Conservation (phyloP, 2,888 invertebrate species). For the Brenthis daphne region DNA sequence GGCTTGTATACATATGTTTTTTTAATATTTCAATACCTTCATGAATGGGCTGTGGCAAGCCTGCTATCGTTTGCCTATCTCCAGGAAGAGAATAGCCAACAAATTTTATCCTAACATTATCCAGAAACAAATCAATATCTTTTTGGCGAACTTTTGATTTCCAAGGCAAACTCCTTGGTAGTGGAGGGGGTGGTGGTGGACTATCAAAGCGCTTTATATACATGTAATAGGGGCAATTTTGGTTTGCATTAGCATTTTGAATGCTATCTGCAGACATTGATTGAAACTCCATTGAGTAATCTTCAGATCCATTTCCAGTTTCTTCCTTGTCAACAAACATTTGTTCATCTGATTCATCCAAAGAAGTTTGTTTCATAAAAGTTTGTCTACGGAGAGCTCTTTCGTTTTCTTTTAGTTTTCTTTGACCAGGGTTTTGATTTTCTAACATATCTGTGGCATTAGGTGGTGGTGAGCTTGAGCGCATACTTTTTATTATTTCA, state of each 20-base stretch:
- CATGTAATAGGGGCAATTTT: slow-evolving; percentile 70
- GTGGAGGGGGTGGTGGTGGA: slow-evolving; percentile 73
- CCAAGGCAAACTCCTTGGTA: slow-evolving; percentile 92
- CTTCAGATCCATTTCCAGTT: slow-evolving; percentile 83
- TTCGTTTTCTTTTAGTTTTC: slow-evolving; percentile 77
- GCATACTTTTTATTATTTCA: slow-evolving; percentile 95
- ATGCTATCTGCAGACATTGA: slow-evolving; percentile 69
- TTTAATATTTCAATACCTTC: slow-evolving; percentile 96
- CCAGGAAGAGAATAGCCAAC: slow-evolving; percentile 95
- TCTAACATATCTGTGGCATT: slow-evolving; percentile 95
- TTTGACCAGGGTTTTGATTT: slow-evolving; percentile 90
- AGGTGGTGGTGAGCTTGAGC: slow-evolving; percentile 96
- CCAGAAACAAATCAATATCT: slow-evolving; percentile 96
- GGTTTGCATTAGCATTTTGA: slow-evolving; percentile 64
- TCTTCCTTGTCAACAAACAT: slow-evolving; percentile 88
- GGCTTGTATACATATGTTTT: slow-evolving; percentile 95
- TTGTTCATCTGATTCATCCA: slow-evolving; percentile 90
- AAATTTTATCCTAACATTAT: slow-evolving; percentile 96
- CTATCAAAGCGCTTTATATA: slow-evolving; percentile 74
- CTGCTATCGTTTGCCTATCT: slow-evolving; percentile 94
- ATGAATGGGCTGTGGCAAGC: slow-evolving; percentile 97
- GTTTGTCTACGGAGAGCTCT: slow-evolving; percentile 87
- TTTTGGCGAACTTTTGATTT: slow-evolving; percentile 96
- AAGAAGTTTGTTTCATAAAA: slow-evolving; percentile 95
- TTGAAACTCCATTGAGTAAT: slow-evolving; percentile 83